These are phyloP conservation scores for Myotis pilosus DNA, from an alignment of 2,797 vertebrate genomes.

Conservation along the genomic window DNA sequence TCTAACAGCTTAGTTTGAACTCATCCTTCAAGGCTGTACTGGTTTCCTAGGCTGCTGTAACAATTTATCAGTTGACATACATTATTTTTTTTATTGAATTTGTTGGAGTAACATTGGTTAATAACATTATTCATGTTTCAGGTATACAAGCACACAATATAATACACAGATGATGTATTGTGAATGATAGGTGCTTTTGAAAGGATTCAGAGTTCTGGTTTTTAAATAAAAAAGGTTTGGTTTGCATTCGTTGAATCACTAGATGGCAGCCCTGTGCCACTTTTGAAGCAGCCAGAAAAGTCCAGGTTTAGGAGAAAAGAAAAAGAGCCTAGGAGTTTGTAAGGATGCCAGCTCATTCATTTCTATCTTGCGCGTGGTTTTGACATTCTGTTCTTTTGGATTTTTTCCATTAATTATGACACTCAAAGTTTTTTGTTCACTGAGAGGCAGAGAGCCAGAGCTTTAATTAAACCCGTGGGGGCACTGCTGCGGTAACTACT, in stretches of 20 bases:
- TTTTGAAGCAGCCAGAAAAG: neutral
- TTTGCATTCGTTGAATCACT: constrained; percentile 29
- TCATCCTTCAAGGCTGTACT: neutral
- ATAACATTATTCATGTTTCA: neutral
- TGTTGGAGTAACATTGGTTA: neutral
- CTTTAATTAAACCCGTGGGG: constrained; percentile 71
- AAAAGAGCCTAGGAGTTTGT: constrained; percentile 37
- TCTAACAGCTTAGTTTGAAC: neutral
- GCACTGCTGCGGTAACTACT: neutral
- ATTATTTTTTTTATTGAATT: neutral
- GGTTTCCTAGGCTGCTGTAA: neutral
- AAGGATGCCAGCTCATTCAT: constrained; percentile 63
- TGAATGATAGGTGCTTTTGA: neutral
- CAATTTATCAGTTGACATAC: neutral
- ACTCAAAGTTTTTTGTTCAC: constrained; percentile 62
- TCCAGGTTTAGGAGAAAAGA: constrained; percentile 62
- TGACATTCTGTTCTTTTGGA: constrained; percentile 67
- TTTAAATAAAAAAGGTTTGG: neutral
- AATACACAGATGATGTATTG: neutral
- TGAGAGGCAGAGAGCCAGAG: constrained; percentile 57
- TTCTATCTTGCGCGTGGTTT: constrained; percentile 49
- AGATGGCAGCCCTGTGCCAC: constrained; percentile 73
- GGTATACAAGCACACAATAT: neutral
- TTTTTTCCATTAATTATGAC: constrained; percentile 73
- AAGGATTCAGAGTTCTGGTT: neutral